Evolutionary conservation across 2,888 invertebrate species (phyloP).

Genomic region (Lymantria monacha): DNA sequence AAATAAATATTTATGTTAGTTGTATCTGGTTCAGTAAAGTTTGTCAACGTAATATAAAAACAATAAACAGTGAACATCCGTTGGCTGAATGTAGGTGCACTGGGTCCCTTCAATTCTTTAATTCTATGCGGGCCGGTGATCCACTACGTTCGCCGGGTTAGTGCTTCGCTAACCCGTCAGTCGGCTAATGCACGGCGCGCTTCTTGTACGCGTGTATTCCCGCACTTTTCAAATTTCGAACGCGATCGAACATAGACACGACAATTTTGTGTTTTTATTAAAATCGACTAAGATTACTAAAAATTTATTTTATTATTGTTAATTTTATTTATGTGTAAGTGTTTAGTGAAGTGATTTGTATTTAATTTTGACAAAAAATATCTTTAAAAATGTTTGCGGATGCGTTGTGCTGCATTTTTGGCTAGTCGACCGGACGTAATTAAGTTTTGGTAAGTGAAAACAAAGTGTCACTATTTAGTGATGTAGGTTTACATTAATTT

Average conservation of each 20-base stretch:
- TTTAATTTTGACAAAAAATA: constrained; percentile 8
- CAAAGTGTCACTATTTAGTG: not conserved
- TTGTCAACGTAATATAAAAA: constrained; percentile 21
- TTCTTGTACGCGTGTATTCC: constrained; percentile 43
- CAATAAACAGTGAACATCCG: constrained; percentile 47
- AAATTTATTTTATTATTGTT: constrained; percentile 15
- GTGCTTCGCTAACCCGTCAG: constrained; percentile 30
- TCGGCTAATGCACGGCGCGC: constrained; percentile 49
- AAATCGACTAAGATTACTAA: constrained; percentile 15
- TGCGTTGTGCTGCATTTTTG: constrained; percentile 25
- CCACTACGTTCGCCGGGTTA: constrained; percentile 24
- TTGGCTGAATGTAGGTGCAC: constrained; percentile 35
- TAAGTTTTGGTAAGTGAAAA: constrained; percentile 29
- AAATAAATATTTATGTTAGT: not conserved
- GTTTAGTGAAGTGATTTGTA: constrained; percentile 31
- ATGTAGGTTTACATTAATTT: not conserved
- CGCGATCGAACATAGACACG: constrained; percentile 50
- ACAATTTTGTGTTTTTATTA: constrained; percentile 25
- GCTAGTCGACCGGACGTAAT: constrained; percentile 19
- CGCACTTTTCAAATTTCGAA: constrained; percentile 43
- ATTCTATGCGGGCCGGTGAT: constrained; percentile 21
- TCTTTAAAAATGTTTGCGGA: constrained; percentile 28
- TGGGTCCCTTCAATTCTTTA: constrained; percentile 45
- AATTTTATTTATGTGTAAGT: constrained; percentile 25
- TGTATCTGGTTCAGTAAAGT: constrained; percentile 4